Evolutionary conservation across 1,140 invertebrate species (phyloP), one percentile per base, ranked within the genome.

Genomic region (Scaptomyza pallida): DNA sequence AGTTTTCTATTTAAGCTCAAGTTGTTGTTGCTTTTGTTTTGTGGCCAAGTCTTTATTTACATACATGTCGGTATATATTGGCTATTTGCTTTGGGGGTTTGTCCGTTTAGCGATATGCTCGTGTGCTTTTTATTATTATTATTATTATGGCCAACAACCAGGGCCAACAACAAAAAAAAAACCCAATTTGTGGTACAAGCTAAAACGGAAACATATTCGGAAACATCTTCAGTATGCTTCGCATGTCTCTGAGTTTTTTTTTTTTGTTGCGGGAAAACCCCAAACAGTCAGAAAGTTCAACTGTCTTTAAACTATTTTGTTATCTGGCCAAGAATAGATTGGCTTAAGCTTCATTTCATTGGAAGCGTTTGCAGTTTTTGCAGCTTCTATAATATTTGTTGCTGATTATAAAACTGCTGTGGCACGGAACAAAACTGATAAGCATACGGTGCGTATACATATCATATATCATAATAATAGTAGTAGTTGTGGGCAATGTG

Each of bases 61-160:
- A 51, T 59, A 48, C 19, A 60, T 16, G n/a, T 48, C 3, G 3
- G 3, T 51, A 16, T 52, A 44, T 47, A 45, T 48, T 17, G 52
- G 26, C 47, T 85, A 72, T 85, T 85, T 81, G 59, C 41, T 51
- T 74, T 64, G 70, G 74, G 65, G 81, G 82, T 73, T 65, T 54
- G 81, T 73, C 81, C 81, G 76, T 72, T 83, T 73, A 59, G 56
- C 68, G 51, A 51, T 69, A 67, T 56, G 60, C 51, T 33, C 55
- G 43, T 71, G 40, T 41, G 26, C 16, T 59, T 67, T 59, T 67
- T 35, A 35, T 12, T 35, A 5, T 26, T 26, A 2, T 3, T 26
- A 26, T 26, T 26, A 5, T 67, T 72, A 37, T 65, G 21, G 47
- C 30, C 44, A 5, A 5, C 26, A 45, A 13, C 21, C 19, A 63